Percentiles rank a stretch among this genome's conserved stretches.
Evolutionary conservation across 1,140 invertebrate genomes (phyloP).

Genomic region (Drosophila simulans): DNA sequence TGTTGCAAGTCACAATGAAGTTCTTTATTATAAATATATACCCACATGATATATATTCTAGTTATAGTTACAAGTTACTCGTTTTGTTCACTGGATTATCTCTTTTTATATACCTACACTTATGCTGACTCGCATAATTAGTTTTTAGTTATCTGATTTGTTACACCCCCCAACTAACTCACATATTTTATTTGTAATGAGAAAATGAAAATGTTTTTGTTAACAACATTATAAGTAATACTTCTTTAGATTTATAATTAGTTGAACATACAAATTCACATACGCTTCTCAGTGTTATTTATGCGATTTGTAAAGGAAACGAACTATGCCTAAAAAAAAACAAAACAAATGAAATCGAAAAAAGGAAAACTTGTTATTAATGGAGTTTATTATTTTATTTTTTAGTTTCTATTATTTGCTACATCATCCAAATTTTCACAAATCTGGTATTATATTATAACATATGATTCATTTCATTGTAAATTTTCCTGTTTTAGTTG

Average conservation of each 20-base stretch:
- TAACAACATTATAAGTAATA: slow-evolving; percentile 41
- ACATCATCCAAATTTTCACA: slow-evolving; percentile 17
- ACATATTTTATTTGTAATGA: slow-evolving; percentile 74
- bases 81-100: slow-evolving; percentile 78
- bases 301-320: slow-evolving; percentile 37
- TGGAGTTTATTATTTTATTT: slow-evolving; percentile 51
- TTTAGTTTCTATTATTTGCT: slow-evolving; percentile 9
- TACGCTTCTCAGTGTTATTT: slow-evolving; percentile 40
- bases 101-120: slow-evolving; percentile 25
- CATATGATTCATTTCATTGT: slow-evolving; percentile 30
- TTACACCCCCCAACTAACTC: slow-evolving; percentile 43
- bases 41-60: slow-evolving; percentile 41
- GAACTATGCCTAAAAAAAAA: slow-evolving; percentile 25
- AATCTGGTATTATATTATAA: slow-evolving; percentile 47
- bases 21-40: slow-evolving; percentile 51
- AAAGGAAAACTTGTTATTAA: slow-evolving; percentile 19
- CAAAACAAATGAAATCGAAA: slow-evolving; percentile 33
- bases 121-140: slow-evolving; percentile 54
- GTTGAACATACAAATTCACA: slow-evolving; percentile 38
- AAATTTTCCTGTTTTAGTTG: slow-evolving; percentile 61
- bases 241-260: slow-evolving; percentile 39
- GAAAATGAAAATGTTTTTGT: slow-evolving; percentile 72
- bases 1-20: slow-evolving; percentile 79
- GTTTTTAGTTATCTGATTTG: slow-evolving; percentile 56
- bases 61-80: slow-evolving; percentile 62